These are phyloP conservation scores for Ischnura elegans DNA, from an alignment of 2,888 invertebrate species.

Conservation along the genomic window DNA sequence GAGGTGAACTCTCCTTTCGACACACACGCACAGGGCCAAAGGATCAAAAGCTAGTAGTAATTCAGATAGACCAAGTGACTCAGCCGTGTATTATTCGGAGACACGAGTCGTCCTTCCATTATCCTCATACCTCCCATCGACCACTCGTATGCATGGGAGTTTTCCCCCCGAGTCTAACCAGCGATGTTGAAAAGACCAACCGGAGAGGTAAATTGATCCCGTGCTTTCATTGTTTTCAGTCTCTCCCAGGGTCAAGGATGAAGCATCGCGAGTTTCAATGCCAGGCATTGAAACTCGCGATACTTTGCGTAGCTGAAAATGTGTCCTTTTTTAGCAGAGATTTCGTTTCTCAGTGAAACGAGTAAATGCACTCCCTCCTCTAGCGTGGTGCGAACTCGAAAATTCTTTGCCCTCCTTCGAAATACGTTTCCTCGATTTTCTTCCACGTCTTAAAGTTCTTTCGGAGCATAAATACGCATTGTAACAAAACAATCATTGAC, in stretches of 20 bases:
- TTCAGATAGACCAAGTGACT: conserved; percentile 24
- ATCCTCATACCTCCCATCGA: neutral
- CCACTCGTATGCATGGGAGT: neutral
- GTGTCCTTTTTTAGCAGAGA: neutral
- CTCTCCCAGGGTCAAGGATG: neutral
- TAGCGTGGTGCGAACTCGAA: too few relatives aligned
- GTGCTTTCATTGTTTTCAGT: neutral
- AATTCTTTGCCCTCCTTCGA: too few relatives aligned
- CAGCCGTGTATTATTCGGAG: neutral
- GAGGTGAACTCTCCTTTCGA: neutral
- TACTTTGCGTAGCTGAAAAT: neutral
- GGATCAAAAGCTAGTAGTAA: neutral
- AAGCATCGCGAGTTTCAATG: neutral
- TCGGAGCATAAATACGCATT: too few relatives aligned
- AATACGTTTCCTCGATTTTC: too few relatives aligned
- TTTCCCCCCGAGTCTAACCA: neutral
- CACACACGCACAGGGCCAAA: neutral
- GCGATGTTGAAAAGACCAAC: neutral
- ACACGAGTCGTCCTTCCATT: neutral
- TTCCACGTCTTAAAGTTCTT: too few relatives aligned
- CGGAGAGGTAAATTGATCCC: neutral
- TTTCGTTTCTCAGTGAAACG: neutral
- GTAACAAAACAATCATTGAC: too few relatives aligned
- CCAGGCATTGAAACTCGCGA: too few relatives aligned
- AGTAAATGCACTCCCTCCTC: neutral